A percentile compares a stretch with the other conserved stretches of the same genome.
These are phyloP conservation scores for Aythya fuligula DNA, from an alignment of 2,797 vertebrate species.

Conservation along the genomic window DNA sequence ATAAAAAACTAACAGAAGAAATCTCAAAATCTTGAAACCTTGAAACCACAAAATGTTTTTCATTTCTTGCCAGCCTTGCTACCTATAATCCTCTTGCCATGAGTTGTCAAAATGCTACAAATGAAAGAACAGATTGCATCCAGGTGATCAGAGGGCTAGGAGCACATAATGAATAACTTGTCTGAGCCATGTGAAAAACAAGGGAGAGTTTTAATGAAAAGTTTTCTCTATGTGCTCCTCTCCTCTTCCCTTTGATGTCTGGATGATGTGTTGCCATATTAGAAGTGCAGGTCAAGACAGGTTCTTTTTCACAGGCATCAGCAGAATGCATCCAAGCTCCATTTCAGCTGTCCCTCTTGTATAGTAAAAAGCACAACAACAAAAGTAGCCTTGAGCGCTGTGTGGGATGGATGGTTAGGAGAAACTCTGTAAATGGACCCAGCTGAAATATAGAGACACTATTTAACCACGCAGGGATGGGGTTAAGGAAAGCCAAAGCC, in stretches of 20 bases:
- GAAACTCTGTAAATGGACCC: neutral
- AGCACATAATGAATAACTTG: neutral
- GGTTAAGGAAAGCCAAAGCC: neutral
- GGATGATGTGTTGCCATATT: neutral
- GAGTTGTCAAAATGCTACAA: neutral
- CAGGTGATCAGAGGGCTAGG: neutral
- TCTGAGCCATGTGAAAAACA: neutral
- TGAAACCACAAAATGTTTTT: neutral
- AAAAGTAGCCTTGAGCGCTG: neutral
- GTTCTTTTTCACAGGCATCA: neutral
- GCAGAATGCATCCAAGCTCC: neutral
- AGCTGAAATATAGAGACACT: accelerated
- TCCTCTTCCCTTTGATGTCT: neutral
- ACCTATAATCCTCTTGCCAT: neutral
- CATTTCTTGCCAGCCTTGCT: neutral
- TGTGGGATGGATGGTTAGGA: neutral
- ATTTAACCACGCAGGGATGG: accelerated
- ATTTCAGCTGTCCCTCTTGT: neutral
- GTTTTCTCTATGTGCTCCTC: neutral
- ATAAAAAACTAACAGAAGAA: neutral
- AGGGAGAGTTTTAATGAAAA: neutral
- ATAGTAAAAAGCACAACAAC: neutral
- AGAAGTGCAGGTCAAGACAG: neutral
- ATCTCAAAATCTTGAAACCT: neutral
- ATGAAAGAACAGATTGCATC: neutral